phyloP scores from a whole-genome alignment of 2,797 vertebrate species.

The Hylomyscus alleni region DNA sequence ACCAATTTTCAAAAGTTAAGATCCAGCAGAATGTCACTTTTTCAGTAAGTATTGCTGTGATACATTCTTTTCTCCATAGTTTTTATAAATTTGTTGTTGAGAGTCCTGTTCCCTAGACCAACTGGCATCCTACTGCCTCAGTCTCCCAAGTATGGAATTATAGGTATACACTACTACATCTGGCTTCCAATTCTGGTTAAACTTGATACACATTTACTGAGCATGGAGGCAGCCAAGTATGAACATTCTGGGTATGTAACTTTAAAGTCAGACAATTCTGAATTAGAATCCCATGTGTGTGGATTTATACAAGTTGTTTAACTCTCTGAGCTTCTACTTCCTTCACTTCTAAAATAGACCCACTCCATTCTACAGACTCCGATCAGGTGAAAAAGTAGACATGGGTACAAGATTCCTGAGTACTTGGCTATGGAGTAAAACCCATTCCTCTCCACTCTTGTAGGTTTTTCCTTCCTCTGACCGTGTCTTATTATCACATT shows the following conservation, averaged over 20 bases:
- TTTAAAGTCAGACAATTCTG: not conserved
- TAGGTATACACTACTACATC: no score
- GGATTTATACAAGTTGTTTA: not conserved
- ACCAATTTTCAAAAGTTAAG: not conserved
- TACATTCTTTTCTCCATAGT: not conserved
- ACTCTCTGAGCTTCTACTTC: not conserved
- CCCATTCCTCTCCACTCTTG: not conserved
- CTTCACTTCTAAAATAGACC: constrained; percentile 30
- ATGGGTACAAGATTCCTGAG: not conserved
- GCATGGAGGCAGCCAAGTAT: not conserved
- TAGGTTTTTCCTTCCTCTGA: not conserved
- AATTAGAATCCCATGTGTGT: not conserved
- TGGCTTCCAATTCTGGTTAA: not conserved
- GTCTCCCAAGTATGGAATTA: not conserved
- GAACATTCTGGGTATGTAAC: not conserved
- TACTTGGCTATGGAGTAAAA: not conserved
- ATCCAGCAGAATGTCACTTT: not conserved
- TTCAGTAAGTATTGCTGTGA: not conserved
- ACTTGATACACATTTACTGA: not conserved
- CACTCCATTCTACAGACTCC: not conserved
- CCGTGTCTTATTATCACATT: not conserved
- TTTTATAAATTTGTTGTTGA: not conserved
- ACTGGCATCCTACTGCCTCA: not conserved
- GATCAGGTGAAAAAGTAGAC: not conserved
- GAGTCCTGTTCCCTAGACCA: not conserved